Evolutionary conservation across 2,888 invertebrate species (phyloP).

Genomic region (Drosophila rellima): DNA sequence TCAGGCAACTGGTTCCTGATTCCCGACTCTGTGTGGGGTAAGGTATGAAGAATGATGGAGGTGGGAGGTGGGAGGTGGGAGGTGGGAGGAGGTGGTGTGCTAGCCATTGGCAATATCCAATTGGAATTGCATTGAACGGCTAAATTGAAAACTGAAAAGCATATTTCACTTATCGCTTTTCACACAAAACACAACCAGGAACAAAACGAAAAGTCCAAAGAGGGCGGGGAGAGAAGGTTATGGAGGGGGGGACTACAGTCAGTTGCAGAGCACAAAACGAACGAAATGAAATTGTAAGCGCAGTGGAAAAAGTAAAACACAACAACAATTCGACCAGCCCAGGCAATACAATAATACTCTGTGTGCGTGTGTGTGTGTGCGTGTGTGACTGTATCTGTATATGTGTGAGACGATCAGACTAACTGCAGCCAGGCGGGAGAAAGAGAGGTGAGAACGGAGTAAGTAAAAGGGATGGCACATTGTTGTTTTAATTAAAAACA

Average conservation of each 20-base stretch:
- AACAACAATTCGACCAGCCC: slow-evolving; percentile 46
- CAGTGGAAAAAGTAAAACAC: slow-evolving; percentile 61
- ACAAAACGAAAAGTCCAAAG: slow-evolving; percentile 46
- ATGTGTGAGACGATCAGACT: slow-evolving; percentile 13
- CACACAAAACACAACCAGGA: slow-evolving; percentile 70
- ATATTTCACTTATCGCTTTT: slow-evolving; percentile 81
- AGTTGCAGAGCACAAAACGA: slow-evolving; percentile 45
- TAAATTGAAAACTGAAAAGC: slow-evolving; percentile 82
- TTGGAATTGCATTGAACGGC: slow-evolving; percentile 80
- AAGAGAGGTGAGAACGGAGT: slow-evolving; percentile 9
- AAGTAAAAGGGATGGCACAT: slow-evolving; percentile 54
- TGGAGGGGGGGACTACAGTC: not conserved
- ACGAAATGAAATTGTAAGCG: slow-evolving; percentile 75
- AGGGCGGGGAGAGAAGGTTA: too few species aligned
- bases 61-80: not conserved
- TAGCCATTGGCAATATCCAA: slow-evolving; percentile 69
- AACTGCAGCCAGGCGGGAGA: not conserved
- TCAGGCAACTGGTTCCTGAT: slow-evolving; percentile 25
- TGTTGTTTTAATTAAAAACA: slow-evolving; percentile 80
- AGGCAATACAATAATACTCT: slow-evolving; percentile 51
- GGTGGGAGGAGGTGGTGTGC: not conserved
- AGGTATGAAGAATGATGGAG: not conserved
- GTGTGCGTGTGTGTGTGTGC: slow-evolving; percentile 8
- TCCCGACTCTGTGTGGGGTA: not conserved
- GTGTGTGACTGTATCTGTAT: slow-evolving; percentile 9